A percentile compares a stretch with the other conserved stretches of the same genome.
Conservation (phyloP, 2,797 vertebrate genomes). For the Enteromius trimaculatus region DNA sequence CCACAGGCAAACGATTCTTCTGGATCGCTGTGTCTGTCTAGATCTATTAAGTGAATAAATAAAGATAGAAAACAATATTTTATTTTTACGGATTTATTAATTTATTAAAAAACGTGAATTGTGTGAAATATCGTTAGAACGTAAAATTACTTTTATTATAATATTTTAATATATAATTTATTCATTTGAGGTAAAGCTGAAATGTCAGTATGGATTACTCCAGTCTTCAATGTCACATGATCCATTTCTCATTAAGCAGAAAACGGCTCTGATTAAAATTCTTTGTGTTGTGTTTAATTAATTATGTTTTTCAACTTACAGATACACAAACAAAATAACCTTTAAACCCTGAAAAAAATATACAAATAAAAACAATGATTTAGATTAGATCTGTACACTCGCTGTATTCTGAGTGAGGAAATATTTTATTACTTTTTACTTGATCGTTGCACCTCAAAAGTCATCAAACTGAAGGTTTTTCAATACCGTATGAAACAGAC, state of each 20-base stretch:
- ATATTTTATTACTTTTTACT: neutral
- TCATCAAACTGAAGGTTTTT: neutral
- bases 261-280: neutral
- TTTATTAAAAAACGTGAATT: neutral
- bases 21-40: slow-evolving; percentile 94
- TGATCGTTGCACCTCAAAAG: neutral
- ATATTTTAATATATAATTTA: neutral
- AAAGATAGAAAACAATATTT: neutral
- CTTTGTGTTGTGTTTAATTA: too few species aligned
- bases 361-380: neutral
- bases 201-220: neutral
- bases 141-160: neutral
- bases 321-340: neutral
- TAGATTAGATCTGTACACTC: neutral
- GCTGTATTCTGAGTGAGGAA: neutral
- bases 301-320: neutral
- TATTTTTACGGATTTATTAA: too few species aligned
- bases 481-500: neutral
- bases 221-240: slow-evolving; percentile 3
- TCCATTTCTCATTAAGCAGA: neutral
- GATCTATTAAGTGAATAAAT: slow-evolving; percentile 72
- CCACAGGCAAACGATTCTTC: slow-evolving; percentile 96
- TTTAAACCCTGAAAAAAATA: neutral
- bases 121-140: neutral
- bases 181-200: neutral